Percentiles rank a stretch among this genome's conserved stretches.
These are phyloP conservation scores for Calvadosia cruxmelitensis DNA, from an alignment of 30 jellyfish, hydroid and myxozoan genomes.

Conservation along the genomic window DNA sequence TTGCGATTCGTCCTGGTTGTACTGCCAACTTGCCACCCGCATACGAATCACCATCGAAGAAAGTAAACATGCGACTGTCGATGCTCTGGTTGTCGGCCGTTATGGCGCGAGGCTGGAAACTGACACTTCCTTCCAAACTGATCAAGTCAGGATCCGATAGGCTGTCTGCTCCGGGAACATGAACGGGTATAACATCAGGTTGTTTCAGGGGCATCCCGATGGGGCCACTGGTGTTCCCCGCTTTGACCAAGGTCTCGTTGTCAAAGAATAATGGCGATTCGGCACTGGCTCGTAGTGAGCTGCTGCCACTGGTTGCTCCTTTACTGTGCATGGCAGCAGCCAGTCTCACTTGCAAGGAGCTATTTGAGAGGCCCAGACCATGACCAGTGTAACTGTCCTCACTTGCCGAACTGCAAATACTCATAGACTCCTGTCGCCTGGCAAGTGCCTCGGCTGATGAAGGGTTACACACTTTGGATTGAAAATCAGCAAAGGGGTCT, in stretches of 20 bases:
- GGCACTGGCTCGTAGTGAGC: not conserved
- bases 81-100: constrained; percentile 75
- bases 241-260: not conserved
- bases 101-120: constrained; percentile 11
- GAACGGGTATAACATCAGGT: not conserved
- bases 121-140: constrained; percentile 35
- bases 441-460: not conserved
- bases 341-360: not conserved
- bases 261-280: not conserved
- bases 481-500: not conserved
- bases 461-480: not conserved
- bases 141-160: constrained; percentile 67
- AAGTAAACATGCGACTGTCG: constrained; percentile 78
- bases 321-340: not conserved
- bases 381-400: not conserved
- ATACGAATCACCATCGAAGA: constrained; percentile 42
- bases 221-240: not conserved
- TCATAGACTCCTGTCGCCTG: not conserved
- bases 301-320: not conserved
- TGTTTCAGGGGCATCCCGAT: not conserved
- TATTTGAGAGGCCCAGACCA: not conserved
- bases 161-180: not conserved
- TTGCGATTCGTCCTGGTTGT: constrained; percentile 30
- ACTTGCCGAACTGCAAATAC: not conserved
- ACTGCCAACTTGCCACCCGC: constrained; percentile 37